Evolutionary conservation across 1,140 invertebrate species (phyloP).

Genomic region (Lordiphosa clarofinis): DNA sequence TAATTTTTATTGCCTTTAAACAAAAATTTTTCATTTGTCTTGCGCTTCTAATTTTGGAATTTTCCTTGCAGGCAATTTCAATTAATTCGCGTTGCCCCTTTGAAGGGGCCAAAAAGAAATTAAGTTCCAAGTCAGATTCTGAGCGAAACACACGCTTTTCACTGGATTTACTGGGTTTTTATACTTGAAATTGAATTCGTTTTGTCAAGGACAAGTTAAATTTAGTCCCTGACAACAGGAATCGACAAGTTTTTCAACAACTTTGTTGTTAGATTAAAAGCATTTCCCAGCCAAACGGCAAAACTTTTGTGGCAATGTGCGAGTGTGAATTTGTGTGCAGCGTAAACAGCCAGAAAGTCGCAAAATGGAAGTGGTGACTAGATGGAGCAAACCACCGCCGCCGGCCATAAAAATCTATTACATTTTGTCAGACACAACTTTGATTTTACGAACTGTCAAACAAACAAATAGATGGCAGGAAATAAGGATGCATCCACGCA

Average conservation of each 20-base stretch:
- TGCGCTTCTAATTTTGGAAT: slow-evolving; percentile 15
- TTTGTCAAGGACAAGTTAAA: slow-evolving; percentile 62
- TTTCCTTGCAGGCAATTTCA: slow-evolving; percentile 25
- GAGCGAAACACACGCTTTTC: too few species aligned
- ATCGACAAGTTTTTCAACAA: slow-evolving; percentile 38
- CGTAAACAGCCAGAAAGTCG: slow-evolving; percentile 50
- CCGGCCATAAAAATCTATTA: slow-evolving; percentile 67
- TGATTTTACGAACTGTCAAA: slow-evolving; percentile 69
- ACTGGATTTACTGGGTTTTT: slow-evolving; percentile 4
- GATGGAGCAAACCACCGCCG: slow-evolving; percentile 37
- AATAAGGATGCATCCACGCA: slow-evolving; percentile 19
- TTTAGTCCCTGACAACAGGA: slow-evolving; percentile 36
- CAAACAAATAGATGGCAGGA: slow-evolving; percentile 22
- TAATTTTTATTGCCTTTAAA: slow-evolving; percentile 67
- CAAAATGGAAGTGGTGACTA: slow-evolving; percentile 46
- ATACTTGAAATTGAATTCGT: neutral
- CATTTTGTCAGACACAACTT: slow-evolving; percentile 60
- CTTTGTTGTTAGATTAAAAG: slow-evolving; percentile 71
- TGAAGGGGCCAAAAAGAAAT: slow-evolving; percentile 1
- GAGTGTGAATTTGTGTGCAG: slow-evolving; percentile 12
- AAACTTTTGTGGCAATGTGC: slow-evolving; percentile 25
- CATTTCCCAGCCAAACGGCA: slow-evolving; percentile 50
- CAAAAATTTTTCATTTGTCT: slow-evolving; percentile 19
- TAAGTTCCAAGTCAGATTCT: slow-evolving; percentile 6
- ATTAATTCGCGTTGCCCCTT: slow-evolving; percentile 37